A percentile compares a stretch with the other conserved stretches of the same genome.
Conservation (phyloP, 2,113 vertebrate species). For the Sinocyclocheilus grahami region DNA sequence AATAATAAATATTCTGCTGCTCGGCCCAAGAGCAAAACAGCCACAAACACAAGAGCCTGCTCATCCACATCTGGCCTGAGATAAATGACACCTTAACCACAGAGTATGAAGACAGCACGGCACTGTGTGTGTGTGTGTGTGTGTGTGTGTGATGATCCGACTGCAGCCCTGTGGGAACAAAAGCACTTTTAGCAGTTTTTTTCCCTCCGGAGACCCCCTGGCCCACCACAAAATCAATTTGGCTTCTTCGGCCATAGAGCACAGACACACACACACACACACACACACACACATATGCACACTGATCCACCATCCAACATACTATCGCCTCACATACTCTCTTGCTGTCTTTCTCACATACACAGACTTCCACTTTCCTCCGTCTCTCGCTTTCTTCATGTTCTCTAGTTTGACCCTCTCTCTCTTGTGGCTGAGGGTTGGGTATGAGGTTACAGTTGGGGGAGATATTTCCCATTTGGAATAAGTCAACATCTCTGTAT, state of each 20-base stretch:
- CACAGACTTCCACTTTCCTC: constrained; percentile 35
- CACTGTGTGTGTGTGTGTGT: background rate
- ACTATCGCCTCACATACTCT: constrained; percentile 11
- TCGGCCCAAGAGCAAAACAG: constrained; percentile 27
- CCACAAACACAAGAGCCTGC: constrained; percentile 41
- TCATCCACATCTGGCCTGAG: constrained; percentile 40
- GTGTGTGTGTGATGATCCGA: constrained; percentile 38
- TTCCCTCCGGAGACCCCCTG: constrained; percentile 85
- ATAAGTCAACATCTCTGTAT: constrained; percentile 76
- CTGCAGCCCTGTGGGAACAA: constrained; percentile 70
- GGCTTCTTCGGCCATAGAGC: constrained; percentile 86
- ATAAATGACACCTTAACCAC: constrained; percentile 44
- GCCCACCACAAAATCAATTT: constrained; percentile 97
- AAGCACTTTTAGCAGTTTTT: constrained; percentile 94
- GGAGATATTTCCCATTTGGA: constrained; percentile 77
- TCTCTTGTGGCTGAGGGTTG: constrained; percentile 47
- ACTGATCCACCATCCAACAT: constrained; percentile 45
- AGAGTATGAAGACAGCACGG: constrained; percentile 26
- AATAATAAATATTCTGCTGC: constrained; percentile 39
- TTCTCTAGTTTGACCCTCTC: constrained; percentile 47
- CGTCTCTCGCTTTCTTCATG: constrained; percentile 54
- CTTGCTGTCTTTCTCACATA: constrained; percentile 19
- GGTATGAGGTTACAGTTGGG: constrained; percentile 78
- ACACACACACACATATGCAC: constrained; percentile 35
- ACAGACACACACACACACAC: constrained; percentile 47